Evolutionary conservation across 2,888 invertebrate species (phyloP), one percentile per base, ranked within the genome.

Genomic region (Tanaodytes sp.): DNA sequence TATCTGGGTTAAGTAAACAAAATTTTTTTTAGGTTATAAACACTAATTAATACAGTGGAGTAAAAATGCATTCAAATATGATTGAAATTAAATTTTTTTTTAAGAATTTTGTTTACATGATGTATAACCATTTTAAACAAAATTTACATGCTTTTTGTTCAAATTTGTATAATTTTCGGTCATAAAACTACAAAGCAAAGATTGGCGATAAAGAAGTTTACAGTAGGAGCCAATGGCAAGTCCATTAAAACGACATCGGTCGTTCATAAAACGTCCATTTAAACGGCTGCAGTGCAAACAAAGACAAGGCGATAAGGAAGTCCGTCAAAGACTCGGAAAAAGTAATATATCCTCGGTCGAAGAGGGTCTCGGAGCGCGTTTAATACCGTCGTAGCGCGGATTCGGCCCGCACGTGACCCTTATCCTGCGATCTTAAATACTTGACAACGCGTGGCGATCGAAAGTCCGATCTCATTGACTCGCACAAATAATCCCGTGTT

Each of bases 361-460:
- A 66, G 70, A 49, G 57, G 54, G 46, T 49, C 46, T n/a, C n/a
- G n/a, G n/a, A 31, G 43, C 12, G 48, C 54, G 40, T 62, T 62
- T 72, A 58, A 67, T 75, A 75, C 75, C 52, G 69, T 72, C 58
- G 57, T 43, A 75, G 74, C 75, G 74, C 71, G 75, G 76, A 79
- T 79, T 73, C 75, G 74, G 75, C 70, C 63, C 73, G 72, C 83
- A 82, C 83, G 83, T 80, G 82, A 77, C 77, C 73, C 74, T 67
- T 83, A 83, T 83, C 82, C 64, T 39, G 36, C 62, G 71, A 82
- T 83, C 82, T 83, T 82, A 82, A 83, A 82, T 80, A 82, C 80
- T 79, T 71, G 77, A 72, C 75, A 71, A 72, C 80, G 80, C 78
- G 79, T 80, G 80, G 76, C 79, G 75, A 77, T 77, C 79, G 75